Evolutionary conservation across 2,888 invertebrate genomes (phyloP), one percentile per base, ranked within the genome.

Genomic region (Baronia brevicornis): DNA sequence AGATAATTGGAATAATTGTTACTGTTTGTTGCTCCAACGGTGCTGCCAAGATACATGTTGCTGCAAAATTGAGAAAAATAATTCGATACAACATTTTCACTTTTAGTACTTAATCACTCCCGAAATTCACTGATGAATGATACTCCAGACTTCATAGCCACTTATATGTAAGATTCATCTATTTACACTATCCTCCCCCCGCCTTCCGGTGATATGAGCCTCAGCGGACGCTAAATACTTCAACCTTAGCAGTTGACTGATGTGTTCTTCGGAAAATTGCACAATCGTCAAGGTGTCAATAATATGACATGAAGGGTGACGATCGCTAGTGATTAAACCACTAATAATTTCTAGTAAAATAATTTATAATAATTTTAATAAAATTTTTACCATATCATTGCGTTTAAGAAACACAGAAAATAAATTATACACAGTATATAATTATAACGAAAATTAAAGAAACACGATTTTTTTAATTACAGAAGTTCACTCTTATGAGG

Each of bases 181-280:
- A 80, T 84, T 84, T 78, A 70, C 84, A 74, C 67, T 79, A 72
- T 55, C 66, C 74, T 71, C 78, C 82, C 82, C 79, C 78, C 82
- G 70, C 79, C 60, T 68, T 67, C 68, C 70, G 68, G 63, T 62
- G 66, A 60, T 59, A 39, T 44, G 52, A 65, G 63, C 70, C 69
- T 74, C 68, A 69, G 65, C 62, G 60, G 55, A 61, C 67, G 84
- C 84, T 84, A 84, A 84, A 75, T 73, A 72, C 67, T 82, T 82
- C 80, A 84, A 78, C 82, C 84, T 84, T 84, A 82, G 59, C 78
- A 63, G 61, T 66, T 68, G 67, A 62, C 68, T 64, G 73, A 71
- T 71, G 64, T 74, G 65, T 77, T 79, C 75, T 72, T 75, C 63
- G 61, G 53, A 71, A 75, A 77, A 79, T 82, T 84, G 73, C 82